These are phyloP conservation scores for Ecdyonurus torrentis DNA, from an alignment of 2,888 invertebrate genomes.

Conservation along the genomic window DNA sequence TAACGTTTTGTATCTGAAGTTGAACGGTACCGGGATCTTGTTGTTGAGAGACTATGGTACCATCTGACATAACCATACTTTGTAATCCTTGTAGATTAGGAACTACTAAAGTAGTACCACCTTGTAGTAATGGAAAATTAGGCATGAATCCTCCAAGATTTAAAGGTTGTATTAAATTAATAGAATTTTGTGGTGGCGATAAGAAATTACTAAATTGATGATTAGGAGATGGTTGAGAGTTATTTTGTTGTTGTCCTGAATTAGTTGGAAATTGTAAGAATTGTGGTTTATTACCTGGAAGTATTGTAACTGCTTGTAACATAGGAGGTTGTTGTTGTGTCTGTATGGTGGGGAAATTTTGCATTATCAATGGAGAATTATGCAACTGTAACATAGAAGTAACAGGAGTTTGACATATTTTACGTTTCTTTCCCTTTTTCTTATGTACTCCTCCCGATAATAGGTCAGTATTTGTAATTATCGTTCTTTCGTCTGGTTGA, in stretches of 20 bases:
- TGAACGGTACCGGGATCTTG: constrained; percentile 57
- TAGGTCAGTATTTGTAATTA: neutral
- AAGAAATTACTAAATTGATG: neutral
- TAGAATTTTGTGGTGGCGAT: neutral
- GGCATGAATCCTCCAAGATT: constrained; percentile 56
- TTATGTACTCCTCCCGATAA: neutral
- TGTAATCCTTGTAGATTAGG: constrained; percentile 11
- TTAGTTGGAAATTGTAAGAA: neutral
- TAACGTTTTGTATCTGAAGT: constrained; percentile 61
- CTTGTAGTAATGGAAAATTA: constrained; percentile 64
- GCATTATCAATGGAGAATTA: constrained; percentile 26
- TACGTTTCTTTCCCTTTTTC: constrained; percentile 51
- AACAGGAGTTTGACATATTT: constrained; percentile 46
- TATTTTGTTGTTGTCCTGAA: neutral
- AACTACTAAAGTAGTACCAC: constrained; percentile 31
- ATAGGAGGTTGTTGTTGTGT: constrained; percentile 29
- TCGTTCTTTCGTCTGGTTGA: constrained; percentile 1
- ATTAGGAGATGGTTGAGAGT: neutral
- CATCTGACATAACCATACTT: constrained; percentile 30
- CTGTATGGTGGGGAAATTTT: constrained; percentile 16
- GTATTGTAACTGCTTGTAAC: constrained; percentile 57
- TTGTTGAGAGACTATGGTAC: constrained; percentile 74
- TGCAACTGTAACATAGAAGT: constrained; percentile 31
- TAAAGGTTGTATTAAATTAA: constrained; percentile 59
- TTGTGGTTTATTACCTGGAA: constrained; percentile 43